Base-by-base conservation (phyloP, 2,888 invertebrate genomes). In the Tetanocera ferruginea region DNA sequence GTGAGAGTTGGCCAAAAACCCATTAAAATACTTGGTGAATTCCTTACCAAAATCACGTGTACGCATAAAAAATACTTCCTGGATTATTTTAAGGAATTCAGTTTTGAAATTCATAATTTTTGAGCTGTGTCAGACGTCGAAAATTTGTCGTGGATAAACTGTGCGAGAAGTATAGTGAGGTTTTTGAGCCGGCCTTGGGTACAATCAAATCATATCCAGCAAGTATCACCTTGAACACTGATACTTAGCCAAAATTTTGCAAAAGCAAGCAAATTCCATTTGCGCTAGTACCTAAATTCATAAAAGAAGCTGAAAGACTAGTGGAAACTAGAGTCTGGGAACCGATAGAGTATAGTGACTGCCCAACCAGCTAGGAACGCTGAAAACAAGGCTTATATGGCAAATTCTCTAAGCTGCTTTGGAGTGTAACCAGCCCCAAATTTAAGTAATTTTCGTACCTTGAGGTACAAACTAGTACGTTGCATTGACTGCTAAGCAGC, bases 331-430 rank as follows among this genome's bases (percentile, higher is more conserved):
- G n/a, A n/a, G n/a, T n/a, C n/a, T n/a, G n/a, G n/a, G n/a, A n/a
- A n/a, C n/a, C n/a, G n/a, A 77, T 78, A 67, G 77, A 62, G 72
- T 60, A 84, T 85, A 81, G 87, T 80, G 6, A 78, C 17, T n/a
- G n/a, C n/a, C n/a, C n/a, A n/a, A n/a, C n/a, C n/a, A n/a, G n/a
- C n/a, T n/a, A n/a, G n/a, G n/a, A n/a, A n/a, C n/a, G n/a, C n/a
- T n/a, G n/a, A n/a, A n/a, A n/a, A n/a, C n/a, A n/a, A n/a, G n/a
- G n/a, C n/a, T n/a, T n/a, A n/a, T n/a, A n/a, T n/a, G n/a, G n/a
- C n/a, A n/a, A n/a, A n/a, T n/a, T n/a, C n/a, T n/a, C n/a, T n/a
- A n/a, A n/a, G n/a, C n/a, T n/a, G n/a, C n/a, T n/a, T n/a, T n/a
- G n/a, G n/a, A n/a, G n/a, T n/a, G n/a, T n/a, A n/a, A n/a, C n/a